Conservation (phyloP, 2,888 invertebrate genomes). For the Lepidonotus clava region DNA sequence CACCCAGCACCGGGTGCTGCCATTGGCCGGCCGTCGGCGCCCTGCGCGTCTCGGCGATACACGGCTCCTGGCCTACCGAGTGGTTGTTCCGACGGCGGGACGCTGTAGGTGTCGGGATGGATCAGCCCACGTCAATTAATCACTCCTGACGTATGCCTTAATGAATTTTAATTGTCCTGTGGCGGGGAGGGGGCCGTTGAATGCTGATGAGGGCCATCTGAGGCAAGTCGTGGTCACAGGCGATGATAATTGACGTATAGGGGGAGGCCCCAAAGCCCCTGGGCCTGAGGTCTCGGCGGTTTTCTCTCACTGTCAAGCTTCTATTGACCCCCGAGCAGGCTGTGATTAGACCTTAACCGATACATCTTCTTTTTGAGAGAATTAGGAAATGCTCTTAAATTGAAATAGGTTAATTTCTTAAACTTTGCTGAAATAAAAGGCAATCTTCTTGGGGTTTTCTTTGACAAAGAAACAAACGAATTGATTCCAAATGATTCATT, state of each 20-base stretch:
- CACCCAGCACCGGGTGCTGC: background rate
- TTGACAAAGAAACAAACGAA: too few relatives aligned
- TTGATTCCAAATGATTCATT: too few relatives aligned
- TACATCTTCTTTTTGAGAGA: background rate
- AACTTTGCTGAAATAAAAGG: too few relatives aligned
- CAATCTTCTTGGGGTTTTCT: too few relatives aligned
- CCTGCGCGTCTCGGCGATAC: background rate
- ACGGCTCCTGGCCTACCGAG: background rate
- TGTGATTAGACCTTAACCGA: background rate
- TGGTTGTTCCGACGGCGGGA: background rate
- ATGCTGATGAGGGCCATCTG: background rate
- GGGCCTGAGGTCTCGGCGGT: background rate
- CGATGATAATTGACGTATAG: background rate
- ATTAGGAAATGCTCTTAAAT: too few relatives aligned
- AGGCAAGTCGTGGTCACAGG: slow-evolving; percentile 11
- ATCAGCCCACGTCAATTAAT: slow-evolving; percentile 6
- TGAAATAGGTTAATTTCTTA: too few relatives aligned
- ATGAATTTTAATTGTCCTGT: slow-evolving; percentile 6
- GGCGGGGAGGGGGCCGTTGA: background rate
- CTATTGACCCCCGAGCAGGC: background rate
- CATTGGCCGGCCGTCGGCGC: background rate
- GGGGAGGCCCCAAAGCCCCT: background rate
- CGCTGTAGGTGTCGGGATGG: slow-evolving; percentile 20
- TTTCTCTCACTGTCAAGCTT: background rate
- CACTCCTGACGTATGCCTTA: slow-evolving; percentile 23